Conservation (phyloP, 1,140 invertebrate genomes). For the Dendroctonus ponderosae region DNA sequence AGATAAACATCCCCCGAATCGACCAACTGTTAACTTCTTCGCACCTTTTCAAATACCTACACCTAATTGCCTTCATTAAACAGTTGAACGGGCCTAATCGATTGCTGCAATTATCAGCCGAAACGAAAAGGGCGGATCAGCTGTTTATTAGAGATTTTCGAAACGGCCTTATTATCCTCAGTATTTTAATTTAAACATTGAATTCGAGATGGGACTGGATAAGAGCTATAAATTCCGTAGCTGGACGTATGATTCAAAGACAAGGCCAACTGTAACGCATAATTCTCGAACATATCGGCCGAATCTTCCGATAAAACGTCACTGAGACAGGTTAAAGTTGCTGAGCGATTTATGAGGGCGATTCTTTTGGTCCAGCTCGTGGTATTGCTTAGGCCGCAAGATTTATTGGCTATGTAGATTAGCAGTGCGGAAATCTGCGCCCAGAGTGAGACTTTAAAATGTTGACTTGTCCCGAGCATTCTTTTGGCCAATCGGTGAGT, state of each 20-base stretch:
- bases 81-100: not conserved
- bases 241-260: constrained; percentile 34
- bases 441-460: no score
- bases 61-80: not conserved
- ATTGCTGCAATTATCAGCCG: constrained; percentile 7
- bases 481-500: no score
- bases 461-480: no score
- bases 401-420: constrained; percentile 9
- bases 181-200: constrained; percentile 34
- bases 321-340: constrained; percentile 31
- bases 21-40: no score
- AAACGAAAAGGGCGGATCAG: constrained; percentile 23
- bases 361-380: constrained; percentile 18
- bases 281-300: constrained; percentile 30
- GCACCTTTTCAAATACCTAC: no score
- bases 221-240: constrained; percentile 31
- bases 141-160: constrained; percentile 26
- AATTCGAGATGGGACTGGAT: constrained; percentile 28
- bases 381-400: constrained; percentile 2
- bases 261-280: constrained; percentile 32
- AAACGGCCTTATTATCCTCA: constrained; percentile 28
- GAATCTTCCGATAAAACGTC: constrained; percentile 33
- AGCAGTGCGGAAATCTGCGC: no score
- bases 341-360: constrained; percentile 25
- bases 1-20: no score